Base-by-base conservation (phyloP, 1,140 invertebrate species). In the Papilio machaon region DNA sequence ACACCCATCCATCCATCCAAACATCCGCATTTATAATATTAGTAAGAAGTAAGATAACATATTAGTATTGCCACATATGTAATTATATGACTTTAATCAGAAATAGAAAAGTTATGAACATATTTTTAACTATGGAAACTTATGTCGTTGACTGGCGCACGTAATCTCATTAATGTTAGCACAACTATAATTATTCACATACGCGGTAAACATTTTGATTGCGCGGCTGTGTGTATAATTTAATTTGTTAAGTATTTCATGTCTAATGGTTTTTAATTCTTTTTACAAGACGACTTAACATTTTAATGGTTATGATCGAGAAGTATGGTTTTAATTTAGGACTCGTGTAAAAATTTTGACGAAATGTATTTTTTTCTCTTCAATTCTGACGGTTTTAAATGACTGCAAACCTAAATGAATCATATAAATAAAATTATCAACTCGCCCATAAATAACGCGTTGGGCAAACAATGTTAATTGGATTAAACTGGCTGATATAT, bases 391-490 rank as follows among this genome's bases (percentile, higher is more conserved):
- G 23, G 23, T 30, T 30, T 52, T 52, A 15, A 52, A 52, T 19
- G n/a, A 58, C 17, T 58, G n/a, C 54, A n/a, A 15, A 58, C 8
- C n/a, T 9, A 58, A 58, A 58, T 58, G 7, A 70, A 70, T 15
- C 11, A 70, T 35, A 70, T 11, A 70, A 70, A 70, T 70, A 64
- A 64, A 64, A 70, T 70, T 67, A 79, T 23, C 2, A 67, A 67
- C 47, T 79, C 60, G 3, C 10, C 19, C 47, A 79, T 30, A 67
- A 67, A 47, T 38, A 79, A 49, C 52, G 67, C 60, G 43, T 82
- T 83, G 85, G 70, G 82, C 80, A 82, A 85, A 85, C 86, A 85
- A 83, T 79, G 79, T 80, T 86, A 87, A 88, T 86, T 83, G 79
- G 85, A 85, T 86, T 86, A 86, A 82, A 82, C 80, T 82, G 81